A percentile compares a stretch with the other conserved stretches of the same genome.
These are phyloP conservation scores for Gryon sp. DNA, from an alignment of 1,140 invertebrate genomes.

Conservation along the genomic window DNA sequence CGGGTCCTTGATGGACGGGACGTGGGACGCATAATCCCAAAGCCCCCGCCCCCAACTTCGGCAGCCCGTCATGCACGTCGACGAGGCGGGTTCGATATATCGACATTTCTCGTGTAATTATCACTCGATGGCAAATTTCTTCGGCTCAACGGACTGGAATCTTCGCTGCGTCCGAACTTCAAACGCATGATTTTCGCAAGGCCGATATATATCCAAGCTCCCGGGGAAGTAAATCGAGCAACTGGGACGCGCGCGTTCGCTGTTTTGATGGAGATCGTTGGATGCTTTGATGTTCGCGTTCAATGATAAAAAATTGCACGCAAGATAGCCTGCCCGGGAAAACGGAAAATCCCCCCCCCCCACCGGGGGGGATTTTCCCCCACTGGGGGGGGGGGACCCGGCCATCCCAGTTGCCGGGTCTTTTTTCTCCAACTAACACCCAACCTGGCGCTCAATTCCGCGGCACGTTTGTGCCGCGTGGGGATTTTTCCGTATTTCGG, in stretches of 20 bases:
- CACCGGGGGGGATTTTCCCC: neutral
- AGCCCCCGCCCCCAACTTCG: too few relatives aligned
- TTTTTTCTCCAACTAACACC: too few relatives aligned
- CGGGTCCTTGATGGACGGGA: slow-evolving; percentile 54
- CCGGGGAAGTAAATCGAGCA: slow-evolving; percentile 48
- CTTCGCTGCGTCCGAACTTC: slow-evolving; percentile 55
- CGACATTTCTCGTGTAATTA: slow-evolving; percentile 58
- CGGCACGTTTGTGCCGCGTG: neutral
- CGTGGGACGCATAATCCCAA: slow-evolving; percentile 52
- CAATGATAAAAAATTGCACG: slow-evolving; percentile 50
- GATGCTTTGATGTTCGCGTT: slow-evolving; percentile 47
- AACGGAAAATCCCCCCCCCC: slow-evolving; percentile 31
- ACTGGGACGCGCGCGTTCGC: slow-evolving; percentile 47
- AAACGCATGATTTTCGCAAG: slow-evolving; percentile 59
- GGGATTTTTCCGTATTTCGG: slow-evolving; percentile 17
- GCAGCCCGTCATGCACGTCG: slow-evolving; percentile 52
- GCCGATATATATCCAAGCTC: slow-evolving; percentile 23
- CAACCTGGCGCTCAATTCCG: too few relatives aligned
- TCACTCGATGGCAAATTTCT: slow-evolving; percentile 59
- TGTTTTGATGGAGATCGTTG: slow-evolving; percentile 39
- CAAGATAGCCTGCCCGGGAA: slow-evolving; percentile 50
- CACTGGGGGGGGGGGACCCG: too few relatives aligned
- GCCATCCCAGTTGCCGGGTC: too few relatives aligned
- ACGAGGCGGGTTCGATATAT: slow-evolving; percentile 47
- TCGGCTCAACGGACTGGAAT: slow-evolving; percentile 54